Evolutionary conservation across 2,797 vertebrate species (phyloP), one percentile per base, ranked within the genome.

Genomic region (Xerus rutilus): DNA sequence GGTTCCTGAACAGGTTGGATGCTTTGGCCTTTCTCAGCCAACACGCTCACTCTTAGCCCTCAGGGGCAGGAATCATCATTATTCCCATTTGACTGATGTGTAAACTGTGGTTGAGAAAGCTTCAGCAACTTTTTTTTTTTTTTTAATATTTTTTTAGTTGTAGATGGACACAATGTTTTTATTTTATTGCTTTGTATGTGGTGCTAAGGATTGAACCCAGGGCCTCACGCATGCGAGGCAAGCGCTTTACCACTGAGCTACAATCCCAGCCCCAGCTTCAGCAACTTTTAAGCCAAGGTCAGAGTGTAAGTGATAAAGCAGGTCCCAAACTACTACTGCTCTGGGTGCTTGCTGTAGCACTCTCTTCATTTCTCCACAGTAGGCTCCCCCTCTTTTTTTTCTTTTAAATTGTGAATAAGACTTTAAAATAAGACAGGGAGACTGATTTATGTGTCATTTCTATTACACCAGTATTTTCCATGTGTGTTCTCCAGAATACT

Each of bases 271-370:
- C 49, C 49, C 15, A 52, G 7, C 35, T 39, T n/a, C 62, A 70
- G 69, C 83, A 52, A 1, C 70, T 89, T 91, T 84, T 30, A 92
- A 83, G 83, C 35, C 77, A 62, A 32, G 57, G 49, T 52, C 64
- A 30, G 7, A 3, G 12, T 65, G 1, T 70, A 85, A 21, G 70
- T 20, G 25, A 28, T 35, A 32, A 32, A 88, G 35, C 8, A 43
- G 45, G 69, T 21, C 45, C 15, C 43, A 20, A 62, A 72, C 39
- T 13, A 11, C 45, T 65, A 0, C n/a, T 81, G 11, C 54, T 32
- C 0, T 39, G 4, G 14, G 3, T 0, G 0, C 25, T 21, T 43
- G 23, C 32, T 32, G 3, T 1, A 3, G 18, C 18, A 12, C 13
- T 28, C 5, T 8, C 39, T 93, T 87, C 45, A 21, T 95, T 59